Evolutionary conservation across 2,113 vertebrate species (phyloP).

Genomic region (Nematolebias whitei): DNA sequence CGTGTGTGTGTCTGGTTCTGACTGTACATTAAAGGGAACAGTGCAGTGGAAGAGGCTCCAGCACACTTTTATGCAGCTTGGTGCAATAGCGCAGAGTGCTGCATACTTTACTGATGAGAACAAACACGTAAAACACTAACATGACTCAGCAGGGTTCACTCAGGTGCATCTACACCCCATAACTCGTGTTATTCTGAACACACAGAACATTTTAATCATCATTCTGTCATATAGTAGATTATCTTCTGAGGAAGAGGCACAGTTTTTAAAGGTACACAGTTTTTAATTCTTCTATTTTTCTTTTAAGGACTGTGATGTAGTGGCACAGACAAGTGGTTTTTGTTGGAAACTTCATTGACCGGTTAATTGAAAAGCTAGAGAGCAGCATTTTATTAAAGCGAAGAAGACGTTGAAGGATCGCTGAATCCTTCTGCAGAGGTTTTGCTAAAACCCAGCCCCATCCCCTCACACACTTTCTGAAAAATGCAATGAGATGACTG

Average conservation of each 20-base stretch:
- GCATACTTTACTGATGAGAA: conserved; percentile 16
- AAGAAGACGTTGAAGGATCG: conserved; percentile 26
- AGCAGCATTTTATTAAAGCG: conserved; percentile 32
- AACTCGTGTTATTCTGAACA: background rate
- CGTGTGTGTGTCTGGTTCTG: conserved; percentile 28
- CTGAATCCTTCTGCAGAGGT: conserved; percentile 45
- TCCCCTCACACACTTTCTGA: conserved; percentile 34
- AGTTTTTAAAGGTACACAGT: no score
- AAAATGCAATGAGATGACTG: conserved; percentile 58
- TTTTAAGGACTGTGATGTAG: conserved; percentile 60
- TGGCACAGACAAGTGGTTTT: conserved; percentile 63
- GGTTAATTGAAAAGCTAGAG: background rate
- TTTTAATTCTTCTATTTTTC: conserved; percentile 39
- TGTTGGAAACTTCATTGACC: conserved; percentile 12
- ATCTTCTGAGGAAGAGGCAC: conserved; percentile 70
- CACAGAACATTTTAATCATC: conserved; percentile 39
- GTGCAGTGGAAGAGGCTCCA: conserved; percentile 24
- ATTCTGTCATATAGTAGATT: conserved; percentile 67
- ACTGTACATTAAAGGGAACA: conserved; percentile 43
- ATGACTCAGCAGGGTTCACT: conserved; percentile 9
- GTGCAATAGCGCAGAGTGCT: conserved; percentile 16
- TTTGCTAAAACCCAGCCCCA: conserved; percentile 37
- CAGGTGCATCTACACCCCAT: conserved; percentile 6
- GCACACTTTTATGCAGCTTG: conserved; percentile 26
- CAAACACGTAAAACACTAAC: conserved; percentile 9